Conservation (phyloP, 2,113 vertebrate species). For the Strix uralensis region DNA sequence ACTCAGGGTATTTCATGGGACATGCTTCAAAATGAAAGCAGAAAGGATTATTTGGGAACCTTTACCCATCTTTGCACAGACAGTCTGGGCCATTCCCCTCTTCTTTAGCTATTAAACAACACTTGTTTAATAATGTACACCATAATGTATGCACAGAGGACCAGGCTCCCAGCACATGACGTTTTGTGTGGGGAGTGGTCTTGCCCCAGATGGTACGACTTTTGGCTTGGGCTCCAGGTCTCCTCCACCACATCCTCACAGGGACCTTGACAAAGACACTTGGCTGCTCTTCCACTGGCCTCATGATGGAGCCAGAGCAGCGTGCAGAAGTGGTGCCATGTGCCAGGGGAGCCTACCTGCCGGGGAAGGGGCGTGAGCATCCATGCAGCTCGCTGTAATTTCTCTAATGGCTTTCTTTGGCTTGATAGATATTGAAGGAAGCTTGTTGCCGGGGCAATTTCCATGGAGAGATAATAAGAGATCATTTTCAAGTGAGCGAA, state of each 20-base stretch:
- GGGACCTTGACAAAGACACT: neutral
- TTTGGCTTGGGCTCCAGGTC: neutral
- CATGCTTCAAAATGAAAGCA: neutral
- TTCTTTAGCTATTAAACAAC: neutral
- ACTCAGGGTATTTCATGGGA: neutral
- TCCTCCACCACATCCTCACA: neutral
- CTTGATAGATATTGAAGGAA: slow-evolving; percentile 71
- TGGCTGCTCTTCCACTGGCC: neutral
- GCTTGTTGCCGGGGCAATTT: slow-evolving; percentile 73
- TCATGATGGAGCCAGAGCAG: slow-evolving; percentile 54
- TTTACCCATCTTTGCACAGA: neutral
- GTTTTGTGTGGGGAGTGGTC: neutral
- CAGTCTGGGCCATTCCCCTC: neutral
- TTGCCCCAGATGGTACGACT: neutral
- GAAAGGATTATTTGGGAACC: neutral
- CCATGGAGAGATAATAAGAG: slow-evolving; percentile 74
- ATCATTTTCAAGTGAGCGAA: slow-evolving; percentile 72
- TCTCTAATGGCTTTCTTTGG: slow-evolving; percentile 66
- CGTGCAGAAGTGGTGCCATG: accelerated
- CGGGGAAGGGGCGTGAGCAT: neutral
- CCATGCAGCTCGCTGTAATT: slow-evolving; percentile 41
- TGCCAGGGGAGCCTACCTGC: neutral
- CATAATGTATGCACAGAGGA: too few relatives aligned
- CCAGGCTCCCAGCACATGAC: neutral
- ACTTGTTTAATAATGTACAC: too few relatives aligned